A percentile compares a stretch with the other conserved stretches of the same genome.
phyloP scores from a whole-genome alignment of 2,113 vertebrate species.

The Actenoides lindsayi region DNA sequence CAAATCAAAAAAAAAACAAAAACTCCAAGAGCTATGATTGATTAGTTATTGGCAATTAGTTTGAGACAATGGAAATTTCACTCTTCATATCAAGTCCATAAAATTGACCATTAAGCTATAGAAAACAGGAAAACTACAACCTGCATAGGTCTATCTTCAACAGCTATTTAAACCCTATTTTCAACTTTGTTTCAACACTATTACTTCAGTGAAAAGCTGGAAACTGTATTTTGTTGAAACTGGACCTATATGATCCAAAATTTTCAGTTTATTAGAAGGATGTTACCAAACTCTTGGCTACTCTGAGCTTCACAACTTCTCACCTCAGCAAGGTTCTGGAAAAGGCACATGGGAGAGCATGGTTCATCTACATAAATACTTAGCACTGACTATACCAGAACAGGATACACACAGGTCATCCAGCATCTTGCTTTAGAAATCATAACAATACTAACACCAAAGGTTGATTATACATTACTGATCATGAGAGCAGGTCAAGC shows the following conservation, averaged over 20 bases:
- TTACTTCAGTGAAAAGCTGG: neutral
- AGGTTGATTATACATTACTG: neutral
- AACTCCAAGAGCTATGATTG: neutral
- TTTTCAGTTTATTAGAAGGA: neutral
- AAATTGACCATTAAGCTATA: neutral
- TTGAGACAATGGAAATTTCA: neutral
- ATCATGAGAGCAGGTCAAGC: accelerated
- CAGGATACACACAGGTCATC: neutral
- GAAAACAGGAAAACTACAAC: neutral
- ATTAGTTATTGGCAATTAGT: neutral
- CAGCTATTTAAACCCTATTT: neutral
- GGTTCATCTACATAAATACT: neutral
- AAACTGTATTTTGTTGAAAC: neutral
- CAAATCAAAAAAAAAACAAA: neutral
- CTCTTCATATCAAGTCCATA: neutral
- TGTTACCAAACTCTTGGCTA: neutral
- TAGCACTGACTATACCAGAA: neutral
- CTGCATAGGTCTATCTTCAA: neutral
- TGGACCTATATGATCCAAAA: neutral
- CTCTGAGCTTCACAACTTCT: neutral
- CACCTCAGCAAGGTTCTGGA: neutral
- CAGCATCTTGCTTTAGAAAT: neutral
- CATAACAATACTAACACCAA: neutral
- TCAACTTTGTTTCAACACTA: neutral
- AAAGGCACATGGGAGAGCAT: neutral